A percentile compares a stretch with the other conserved stretches of the same genome.
These are phyloP conservation scores for Gymnoscopelus braueri DNA, from an alignment of 2,797 vertebrate genomes.

Conservation along the genomic window DNA sequence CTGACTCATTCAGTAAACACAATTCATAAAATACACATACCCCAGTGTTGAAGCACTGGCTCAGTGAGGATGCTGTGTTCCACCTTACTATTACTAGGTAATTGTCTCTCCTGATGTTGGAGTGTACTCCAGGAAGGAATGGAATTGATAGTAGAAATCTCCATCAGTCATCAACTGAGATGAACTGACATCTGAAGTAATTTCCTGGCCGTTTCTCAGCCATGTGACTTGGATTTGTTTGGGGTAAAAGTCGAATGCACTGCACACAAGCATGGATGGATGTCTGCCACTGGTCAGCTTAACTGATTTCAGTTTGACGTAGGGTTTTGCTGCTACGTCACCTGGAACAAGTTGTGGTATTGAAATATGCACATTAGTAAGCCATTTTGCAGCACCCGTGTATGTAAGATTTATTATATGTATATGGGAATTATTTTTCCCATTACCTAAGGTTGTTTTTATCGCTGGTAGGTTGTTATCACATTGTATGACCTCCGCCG, in stretches of 20 bases:
- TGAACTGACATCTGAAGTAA: conserved; percentile 33
- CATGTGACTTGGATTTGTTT: conserved; percentile 64
- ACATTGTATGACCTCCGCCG: too few species aligned
- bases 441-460: too few species aligned
- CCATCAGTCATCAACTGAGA: conserved; percentile 55
- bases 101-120: conserved; percentile 66
- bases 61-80: conserved; percentile 54
- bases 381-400: too few species aligned
- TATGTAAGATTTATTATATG: too few species aligned
- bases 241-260: conserved; percentile 79
- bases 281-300: conserved; percentile 39
- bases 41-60: conserved; percentile 59
- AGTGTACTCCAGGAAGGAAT: conserved; percentile 63
- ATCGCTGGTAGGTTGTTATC: too few species aligned
- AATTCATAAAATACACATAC: conserved; percentile 34
- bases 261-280: conserved; percentile 70
- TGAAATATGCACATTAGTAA: too few species aligned
- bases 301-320: conserved; percentile 52
- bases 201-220: conserved; percentile 56
- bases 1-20: not conserved
- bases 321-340: conserved; percentile 43
- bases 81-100: conserved; percentile 70
- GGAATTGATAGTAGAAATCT: conserved; percentile 73
- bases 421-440: too few species aligned
- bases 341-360: conserved; percentile 2